Evolutionary conservation across 1,140 invertebrate species (phyloP).

Genomic region (Gonioctena quinquepunctata): DNA sequence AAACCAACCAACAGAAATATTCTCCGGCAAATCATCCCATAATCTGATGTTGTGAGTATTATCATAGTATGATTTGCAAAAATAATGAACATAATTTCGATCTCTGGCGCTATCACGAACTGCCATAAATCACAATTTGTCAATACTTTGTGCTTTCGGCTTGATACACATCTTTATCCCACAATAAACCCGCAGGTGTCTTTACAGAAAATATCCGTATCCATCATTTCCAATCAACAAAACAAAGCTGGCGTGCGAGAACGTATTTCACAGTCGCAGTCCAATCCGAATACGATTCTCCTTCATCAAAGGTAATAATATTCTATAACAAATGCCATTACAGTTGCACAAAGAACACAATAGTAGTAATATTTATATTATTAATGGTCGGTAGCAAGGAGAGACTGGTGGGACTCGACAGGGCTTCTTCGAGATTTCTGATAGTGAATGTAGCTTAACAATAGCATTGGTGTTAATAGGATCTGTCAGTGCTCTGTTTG

Average conservation of each 20-base stretch:
- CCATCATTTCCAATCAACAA: background rate
- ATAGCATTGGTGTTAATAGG: conserved; percentile 44
- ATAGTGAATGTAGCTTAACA: conserved; percentile 34
- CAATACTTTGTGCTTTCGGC: background rate
- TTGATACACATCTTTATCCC: background rate
- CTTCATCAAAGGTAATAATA: background rate
- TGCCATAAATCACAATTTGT: no score
- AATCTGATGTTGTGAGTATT: no score
- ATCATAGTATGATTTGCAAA: no score
- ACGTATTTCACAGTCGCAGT: background rate
- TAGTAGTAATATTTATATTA: conserved; percentile 49
- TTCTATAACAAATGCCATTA: conserved; percentile 29
- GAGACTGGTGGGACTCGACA: conserved; percentile 27
- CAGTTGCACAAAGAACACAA: conserved; percentile 26
- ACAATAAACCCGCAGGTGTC: background rate
- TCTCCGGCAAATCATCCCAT: no score
- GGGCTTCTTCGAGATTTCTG: conserved; percentile 34
- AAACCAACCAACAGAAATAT: no score
- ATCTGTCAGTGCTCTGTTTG: conserved; percentile 44
- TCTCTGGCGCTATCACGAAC: no score
- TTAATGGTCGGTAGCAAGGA: conserved; percentile 48
- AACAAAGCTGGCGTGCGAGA: background rate
- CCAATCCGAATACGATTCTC: background rate
- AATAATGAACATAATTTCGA: no score
- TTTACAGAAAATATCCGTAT: background rate